These are phyloP conservation scores for Micrastur ruficollis DNA, from an alignment of 2,797 vertebrate genomes.

Conservation along the genomic window DNA sequence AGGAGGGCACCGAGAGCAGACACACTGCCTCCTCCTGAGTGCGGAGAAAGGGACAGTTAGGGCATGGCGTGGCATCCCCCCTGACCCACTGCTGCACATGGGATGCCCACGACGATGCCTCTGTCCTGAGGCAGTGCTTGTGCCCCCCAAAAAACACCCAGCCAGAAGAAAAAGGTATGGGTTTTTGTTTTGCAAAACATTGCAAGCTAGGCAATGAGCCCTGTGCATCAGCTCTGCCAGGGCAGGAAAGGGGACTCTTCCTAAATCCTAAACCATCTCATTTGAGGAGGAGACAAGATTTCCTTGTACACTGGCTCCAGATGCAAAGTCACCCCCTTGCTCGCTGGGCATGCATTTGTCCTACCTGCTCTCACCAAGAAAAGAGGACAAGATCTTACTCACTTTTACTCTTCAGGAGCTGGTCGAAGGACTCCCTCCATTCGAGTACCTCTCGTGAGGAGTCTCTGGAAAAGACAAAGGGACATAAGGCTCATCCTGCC, in stretches of 20 bases:
- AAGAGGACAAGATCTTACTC: conserved; percentile 51
- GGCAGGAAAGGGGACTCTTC: neutral
- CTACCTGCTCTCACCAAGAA: neutral
- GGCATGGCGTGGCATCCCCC: accelerated
- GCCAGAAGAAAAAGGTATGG: neutral
- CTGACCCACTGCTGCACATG: accelerated
- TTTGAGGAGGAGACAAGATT: neutral
- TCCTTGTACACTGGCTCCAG: neutral
- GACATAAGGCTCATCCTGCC: neutral
- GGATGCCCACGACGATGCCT: neutral
- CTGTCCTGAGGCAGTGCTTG: neutral
- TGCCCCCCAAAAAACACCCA: neutral
- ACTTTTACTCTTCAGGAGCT: conserved; percentile 79
- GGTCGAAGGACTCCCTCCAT: conserved; percentile 78
- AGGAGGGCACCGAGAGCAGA: neutral
- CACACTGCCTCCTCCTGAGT: neutral
- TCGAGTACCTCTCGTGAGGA: conserved; percentile 72
- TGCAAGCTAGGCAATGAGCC: neutral
- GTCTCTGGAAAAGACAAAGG: conserved; percentile 61
- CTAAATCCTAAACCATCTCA: neutral
- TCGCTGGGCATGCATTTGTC: neutral
- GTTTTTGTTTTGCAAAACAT: too few species aligned
- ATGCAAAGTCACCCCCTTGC: neutral
- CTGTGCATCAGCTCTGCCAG: neutral
- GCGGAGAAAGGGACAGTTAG: neutral